Base-by-base conservation (phyloP, 2,113 vertebrate genomes). In the Perca fluviatilis region DNA sequence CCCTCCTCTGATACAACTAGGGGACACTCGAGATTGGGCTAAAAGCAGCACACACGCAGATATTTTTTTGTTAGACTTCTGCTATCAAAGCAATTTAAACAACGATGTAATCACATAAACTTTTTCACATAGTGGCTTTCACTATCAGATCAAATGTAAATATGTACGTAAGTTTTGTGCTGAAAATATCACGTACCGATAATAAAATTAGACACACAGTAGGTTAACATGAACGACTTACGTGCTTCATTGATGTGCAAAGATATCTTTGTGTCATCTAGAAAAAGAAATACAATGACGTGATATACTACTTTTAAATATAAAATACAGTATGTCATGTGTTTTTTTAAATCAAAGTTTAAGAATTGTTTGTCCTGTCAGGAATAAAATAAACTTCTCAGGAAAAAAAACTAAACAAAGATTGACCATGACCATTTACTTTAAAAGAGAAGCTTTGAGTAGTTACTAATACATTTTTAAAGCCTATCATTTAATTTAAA, bases 241-340 rank as follows among this genome's bases (percentile, higher is more conserved):
- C 96, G 93, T 94, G 94, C 93, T 74, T 97, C 97, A 93, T 95
- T 97, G 70, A 97, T 93, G 77, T 97, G 96, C 79, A 97, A 92
- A 1, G 96, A 95, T 87, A 97, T 96, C 90, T 96, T 96, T 86
- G 96, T 96, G 84, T 97, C 96, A 95, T 98, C 97, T 97, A 88
- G 5, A 79, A 69, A 77, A 60, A 74, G 18, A 75, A 78, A 58
- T 43, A 11, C 11, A 36, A 11, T 19, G 5, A 27, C 5, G 36
- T 47, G 1, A 61, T 11, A 33, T 5, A 49, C 16, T 36, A 23
- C 9, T 54, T 40, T 50, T 15, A 64, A 15, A 27, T 19, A 7
- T 13, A 43, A 43, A 10, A 18, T 49, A 5, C 23, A 53, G 9
- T 3, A 47, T 3, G n/a, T 43, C 40, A 43, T 46, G 12, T n/a